Evolutionary conservation across 2,797 vertebrate genomes (phyloP), one percentile per base, ranked within the genome.

Genomic region (Muscicapa striata): DNA sequence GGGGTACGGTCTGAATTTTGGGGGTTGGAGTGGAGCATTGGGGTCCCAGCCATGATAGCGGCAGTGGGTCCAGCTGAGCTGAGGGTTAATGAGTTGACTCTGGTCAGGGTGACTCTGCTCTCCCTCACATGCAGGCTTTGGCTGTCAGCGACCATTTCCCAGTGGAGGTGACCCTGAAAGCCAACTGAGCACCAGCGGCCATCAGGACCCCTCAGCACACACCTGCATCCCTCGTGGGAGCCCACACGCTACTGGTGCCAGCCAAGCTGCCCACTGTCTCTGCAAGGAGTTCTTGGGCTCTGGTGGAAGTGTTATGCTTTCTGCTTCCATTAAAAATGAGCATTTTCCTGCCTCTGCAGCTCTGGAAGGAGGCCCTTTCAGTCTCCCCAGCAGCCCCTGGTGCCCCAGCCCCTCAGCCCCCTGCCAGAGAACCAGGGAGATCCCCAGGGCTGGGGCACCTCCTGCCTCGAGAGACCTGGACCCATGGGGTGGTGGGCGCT

Each of bases 81-180:
- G 75, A 87, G 43, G 15, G 32, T 48, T 32, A 18, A 30, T 27
- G 41, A 55, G 15, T 1, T 49, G 30, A 32, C 18, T 48, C 15
- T 40, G 29, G 15, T 68, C 46, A 76, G 29, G 15, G 15, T 76
- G 40, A 85, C 72, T 79, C 34, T 91, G 49, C 48, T 74, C 36
- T 78, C 9, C 5, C 38, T 30, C 17, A 11, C 15, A 5, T 5
- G 6, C 77, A 97, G 95, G 95, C 95, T 46, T 76, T 97, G 88
- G 90, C 94, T 0, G 46, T 97, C 86, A 96, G 96, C 0, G 94
- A 97, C 90, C 96, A 96, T 85, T 97, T 89, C 84, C 95, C 94
- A 0, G 96, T 97, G 86, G 94, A 97, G 78, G 95, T 96, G 88
- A 96, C 49, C 23, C 81, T 96, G 81, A 77, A 36, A 90, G 30